Base-by-base conservation (phyloP, 2,797 vertebrate genomes). In the Podarcis siculus region DNA sequence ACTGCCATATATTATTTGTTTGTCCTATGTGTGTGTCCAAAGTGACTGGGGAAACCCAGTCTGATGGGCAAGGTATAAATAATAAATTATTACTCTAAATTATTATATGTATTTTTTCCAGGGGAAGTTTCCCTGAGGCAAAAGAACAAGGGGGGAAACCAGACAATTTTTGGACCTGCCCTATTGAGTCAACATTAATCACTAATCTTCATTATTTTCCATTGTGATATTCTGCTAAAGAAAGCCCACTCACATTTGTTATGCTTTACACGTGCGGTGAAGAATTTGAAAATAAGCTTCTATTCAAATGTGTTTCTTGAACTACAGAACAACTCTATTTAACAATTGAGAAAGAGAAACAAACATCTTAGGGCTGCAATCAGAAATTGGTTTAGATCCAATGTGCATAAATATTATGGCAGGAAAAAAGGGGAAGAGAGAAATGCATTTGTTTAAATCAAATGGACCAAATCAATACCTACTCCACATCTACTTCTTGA, bases 371-470 rank as follows among this genome's bases (percentile, higher is more conserved):
- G 6, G 12, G 37, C 55, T 61, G 64, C 21, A 87, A 72, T 79
- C 81, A 79, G 75, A 79, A 61, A 71, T 5, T 79, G 81, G 35
- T 35, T n/a, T 61, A 25, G 12, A 42, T 61, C 75, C 73, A 82
- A 77, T 69, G 55, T 55, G 42, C 80, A 83, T 87, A 83, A 39
- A 77, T 77, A 78, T 79, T 71, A 58, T 80, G n/a, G 35, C n/a
- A 37, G 35, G 39, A 75, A n/a, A 73, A 42, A 67, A 35, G 61
- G 7, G 21, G 45, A 15, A 32, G 21, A 23, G 75, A 39, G 25
- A 72, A 77, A 37, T 37, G 9, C 3, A 83, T 88, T 83, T 83
- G 64, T 77, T 79, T 83, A 83, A 88, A 88, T 83, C 64, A 78
- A 84, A 19, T 78, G 55, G 75, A 83, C 66, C 5, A 55, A 42